Base-by-base conservation (phyloP, 1,140 invertebrate species). In the Parasteatoda tepidariorum region DNA sequence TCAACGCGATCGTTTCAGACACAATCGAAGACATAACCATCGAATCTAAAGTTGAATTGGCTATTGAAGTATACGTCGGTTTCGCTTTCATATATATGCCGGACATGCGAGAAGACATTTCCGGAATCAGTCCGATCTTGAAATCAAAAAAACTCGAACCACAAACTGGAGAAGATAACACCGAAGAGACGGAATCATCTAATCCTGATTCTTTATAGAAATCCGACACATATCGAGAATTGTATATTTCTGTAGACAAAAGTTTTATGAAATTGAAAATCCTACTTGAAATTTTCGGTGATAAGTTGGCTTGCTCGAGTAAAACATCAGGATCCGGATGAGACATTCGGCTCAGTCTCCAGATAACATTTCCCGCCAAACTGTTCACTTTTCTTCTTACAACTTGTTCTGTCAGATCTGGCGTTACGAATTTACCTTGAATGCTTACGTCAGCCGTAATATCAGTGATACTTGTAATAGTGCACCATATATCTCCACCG, bases 101-200 rank as follows among this genome's bases (percentile, higher is more conserved):
- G 2, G 24, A 0, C 48, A 71, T 61, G 22, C 15, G n/a, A 13
- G 9, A 22, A 11, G 57, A 38, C n/a, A 74, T 4, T 2, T 28
- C n/a, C 24, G 18, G 7, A 7, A n/a, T 0, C 11, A 61, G 9
- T 24, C 71, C 57, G 28, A 61, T 18, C n/a, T 74, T 74, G 15
- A 61, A 74, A 38, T 28, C 31, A n/a, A 74, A 30, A 41, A 34
- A 74, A 9, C 1, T 59, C 3, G 71, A 74, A n/a, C 71, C 71
- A 41, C 31, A 74, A 61, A 74, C 24, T 6, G 54, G 15, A 5
- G 55, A 61, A 15, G 57, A 57, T 26, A 74, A 38, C 33, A 74
- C 28, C 6, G 2, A 11, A 0, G 22, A 74, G 7, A n/a, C 61
- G 1, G 30, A 4, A 15, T 0, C 3, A 74, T 61, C 71, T 4